Evolutionary conservation across 2,113 vertebrate species (phyloP), one percentile per base, ranked within the genome.

Genomic region (Prietella phreatophila): DNA sequence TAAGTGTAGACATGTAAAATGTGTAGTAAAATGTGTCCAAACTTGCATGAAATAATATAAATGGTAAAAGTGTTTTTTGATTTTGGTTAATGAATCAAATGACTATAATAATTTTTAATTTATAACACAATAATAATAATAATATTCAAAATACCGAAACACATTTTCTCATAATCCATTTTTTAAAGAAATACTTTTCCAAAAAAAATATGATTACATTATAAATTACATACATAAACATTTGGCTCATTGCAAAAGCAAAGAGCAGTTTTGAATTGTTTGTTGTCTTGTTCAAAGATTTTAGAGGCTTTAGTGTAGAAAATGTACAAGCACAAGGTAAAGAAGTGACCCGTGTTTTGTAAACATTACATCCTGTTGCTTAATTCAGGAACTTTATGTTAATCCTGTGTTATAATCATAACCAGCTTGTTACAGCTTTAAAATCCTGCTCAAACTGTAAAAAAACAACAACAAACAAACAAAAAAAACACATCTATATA

Each of bases 311-410:
- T 33, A 53, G 39, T 75, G 71, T 87, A 87, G 58, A 83, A 88
- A 78, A 85, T 42, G 33, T 71, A 76, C 63, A 89, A 30, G 19
- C 0, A 13, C 19, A 88, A 47, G 22, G 39, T 86, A 78, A 63
- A 55, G 83, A 89, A 36, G 89, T 88, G 86, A 86, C 71, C 69
- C 15, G 89, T 90, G 86, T 88, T 80, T 82, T 90, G 89, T 90
- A 90, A 90, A 85, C 89, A 86, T 85, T 71, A 58, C 42, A 55
- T 60, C 82, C 36, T 87, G 88, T 71, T 39, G n/a, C 69, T 75
- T 83, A 75, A 85, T 36, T 30, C 60, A 33, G 85, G 27, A 65
- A 79, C 17, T 7, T 79, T 25, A 63, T 0, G 2, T 42, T 8
- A 15, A 25, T 63, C 20, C 58, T 42, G 39, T 84, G 50, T 50